These are phyloP conservation scores for Apodemus speciosus DNA, from an alignment of 2,113 vertebrate species.

Conservation along the genomic window DNA sequence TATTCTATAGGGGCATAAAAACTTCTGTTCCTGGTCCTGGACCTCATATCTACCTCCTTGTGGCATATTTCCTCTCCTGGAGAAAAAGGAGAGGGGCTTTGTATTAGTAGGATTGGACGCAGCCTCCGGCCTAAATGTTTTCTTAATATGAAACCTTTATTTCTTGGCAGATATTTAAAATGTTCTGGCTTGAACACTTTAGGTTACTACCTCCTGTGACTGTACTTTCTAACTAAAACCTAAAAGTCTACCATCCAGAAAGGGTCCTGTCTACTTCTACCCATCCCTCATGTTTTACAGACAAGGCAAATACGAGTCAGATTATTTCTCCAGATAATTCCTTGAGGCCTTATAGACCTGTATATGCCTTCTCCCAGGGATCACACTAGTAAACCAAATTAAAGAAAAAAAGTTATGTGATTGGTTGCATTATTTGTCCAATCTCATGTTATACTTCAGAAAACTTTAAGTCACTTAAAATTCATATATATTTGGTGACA, in stretches of 20 bases:
- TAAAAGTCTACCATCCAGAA: slow-evolving; percentile 57
- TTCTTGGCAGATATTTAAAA: slow-evolving; percentile 41
- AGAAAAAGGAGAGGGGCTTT: neutral
- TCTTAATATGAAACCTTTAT: slow-evolving; percentile 50
- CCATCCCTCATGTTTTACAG: slow-evolving; percentile 50
- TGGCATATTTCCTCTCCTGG: slow-evolving; percentile 49
- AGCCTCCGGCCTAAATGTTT: slow-evolving; percentile 48
- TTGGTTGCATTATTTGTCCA: slow-evolving; percentile 57
- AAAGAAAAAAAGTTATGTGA: slow-evolving; percentile 41
- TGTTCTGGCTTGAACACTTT: slow-evolving; percentile 56
- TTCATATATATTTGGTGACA: slow-evolving; percentile 41
- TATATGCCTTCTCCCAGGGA: slow-evolving; percentile 31
- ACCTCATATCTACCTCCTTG: slow-evolving; percentile 70
- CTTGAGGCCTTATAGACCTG: slow-evolving; percentile 52
- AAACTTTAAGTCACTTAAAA: slow-evolving; percentile 49
- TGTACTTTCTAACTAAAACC: slow-evolving; percentile 47
- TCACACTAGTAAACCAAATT: slow-evolving; percentile 60
- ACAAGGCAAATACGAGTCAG: slow-evolving; percentile 52
- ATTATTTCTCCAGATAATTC: slow-evolving; percentile 52
- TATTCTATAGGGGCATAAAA: slow-evolving; percentile 47
- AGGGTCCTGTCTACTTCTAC: slow-evolving; percentile 30
- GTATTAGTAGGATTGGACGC: slow-evolving; percentile 40
- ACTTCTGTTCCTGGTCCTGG: slow-evolving; percentile 45
- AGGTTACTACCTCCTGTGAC: slow-evolving; percentile 51
- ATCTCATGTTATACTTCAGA: slow-evolving; percentile 58